A percentile compares a stretch with the other conserved stretches of the same genome.
phyloP scores from a whole-genome alignment of 2,888 invertebrate genomes.

The Heteromyza rotundicornis region DNA sequence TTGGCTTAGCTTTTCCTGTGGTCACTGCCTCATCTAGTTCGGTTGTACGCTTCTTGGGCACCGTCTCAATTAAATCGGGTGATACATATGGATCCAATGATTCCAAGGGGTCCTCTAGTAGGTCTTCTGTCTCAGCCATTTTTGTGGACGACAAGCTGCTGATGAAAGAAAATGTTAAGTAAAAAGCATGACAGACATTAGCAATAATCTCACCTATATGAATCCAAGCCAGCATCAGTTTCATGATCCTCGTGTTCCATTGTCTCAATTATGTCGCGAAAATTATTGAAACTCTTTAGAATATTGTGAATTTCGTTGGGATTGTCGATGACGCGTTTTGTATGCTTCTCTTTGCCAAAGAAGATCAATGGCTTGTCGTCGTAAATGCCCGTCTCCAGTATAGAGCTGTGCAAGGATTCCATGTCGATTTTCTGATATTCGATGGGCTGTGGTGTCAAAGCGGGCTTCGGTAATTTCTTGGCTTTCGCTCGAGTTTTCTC shows the following conservation, averaged over 20 bases:
- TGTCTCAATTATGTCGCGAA: conserved; percentile 55
- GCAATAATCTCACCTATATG: background rate
- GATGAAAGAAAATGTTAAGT: no score
- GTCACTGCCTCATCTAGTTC: background rate
- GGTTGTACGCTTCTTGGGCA: background rate
- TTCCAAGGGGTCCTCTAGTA: conserved; percentile 44
- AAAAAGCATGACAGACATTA: background rate
- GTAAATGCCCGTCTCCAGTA: conserved; percentile 48
- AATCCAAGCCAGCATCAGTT: conserved; percentile 25
- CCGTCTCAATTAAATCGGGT: conserved; percentile 23
- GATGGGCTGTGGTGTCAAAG: conserved; percentile 42
- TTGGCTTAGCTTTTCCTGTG: conserved; percentile 27
- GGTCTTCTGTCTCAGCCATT: conserved; percentile 26
- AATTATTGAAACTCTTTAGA: conserved; percentile 57
- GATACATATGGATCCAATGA: conserved; percentile 47
- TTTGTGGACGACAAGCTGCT: conserved; percentile 37
- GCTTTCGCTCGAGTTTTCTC: conserved; percentile 23
- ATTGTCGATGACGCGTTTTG: conserved; percentile 41
- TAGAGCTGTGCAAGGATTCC: conserved; percentile 48
- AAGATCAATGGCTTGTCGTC: conserved; percentile 59
- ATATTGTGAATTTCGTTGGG: conserved; percentile 51
- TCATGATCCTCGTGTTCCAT: conserved; percentile 50
- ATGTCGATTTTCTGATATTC: conserved; percentile 58
- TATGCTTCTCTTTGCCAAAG: conserved; percentile 50
- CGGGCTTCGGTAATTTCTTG: conserved; percentile 9